Percentiles rank a stretch among this genome's conserved stretches.
These are phyloP conservation scores for Drosophila setifemur DNA, from an alignment of 1,140 invertebrate species.

Conservation along the genomic window DNA sequence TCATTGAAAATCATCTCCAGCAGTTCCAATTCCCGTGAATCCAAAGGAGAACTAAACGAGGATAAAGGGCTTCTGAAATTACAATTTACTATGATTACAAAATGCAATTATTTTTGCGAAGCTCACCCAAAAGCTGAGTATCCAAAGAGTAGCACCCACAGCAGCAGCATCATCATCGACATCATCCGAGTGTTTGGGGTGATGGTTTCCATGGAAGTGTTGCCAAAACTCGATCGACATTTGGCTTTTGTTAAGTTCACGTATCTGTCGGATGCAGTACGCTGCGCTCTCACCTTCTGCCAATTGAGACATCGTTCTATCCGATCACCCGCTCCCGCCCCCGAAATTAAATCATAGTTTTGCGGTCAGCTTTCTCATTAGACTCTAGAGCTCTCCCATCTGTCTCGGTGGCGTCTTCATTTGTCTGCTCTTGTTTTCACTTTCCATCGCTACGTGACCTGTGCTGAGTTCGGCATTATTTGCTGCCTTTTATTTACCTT, in stretches of 20 bases:
- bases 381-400: conserved; percentile 12
- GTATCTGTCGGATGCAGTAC: conserved; percentile 54
- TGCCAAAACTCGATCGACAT: conserved; percentile 44
- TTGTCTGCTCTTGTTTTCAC: conserved; percentile 45
- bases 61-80: background rate
- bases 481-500: conserved; percentile 8
- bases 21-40: conserved; percentile 44
- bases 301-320: conserved; percentile 52
- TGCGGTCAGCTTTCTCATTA: conserved; percentile 71
- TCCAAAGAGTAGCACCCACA: conserved; percentile 35
- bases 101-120: background rate
- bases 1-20: conserved; percentile 61
- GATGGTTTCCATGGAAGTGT: conserved; percentile 69
- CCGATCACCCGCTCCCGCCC: background rate
- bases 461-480: conserved; percentile 37
- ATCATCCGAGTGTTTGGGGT: conserved; percentile 41
- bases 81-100: too few species aligned
- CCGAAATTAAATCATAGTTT: conserved; percentile 31
- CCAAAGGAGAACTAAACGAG: conserved; percentile 40
- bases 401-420: conserved; percentile 21
- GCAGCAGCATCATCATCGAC: conserved; percentile 30
- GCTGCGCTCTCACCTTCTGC: conserved; percentile 50
- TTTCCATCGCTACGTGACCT: conserved; percentile 66
- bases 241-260: conserved; percentile 74
- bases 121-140: conserved; percentile 43